These are phyloP conservation scores for Turritopsis rubra DNA, from an alignment of 30 jellyfish, hydroid and myxozoan species.

Conservation along the genomic window DNA sequence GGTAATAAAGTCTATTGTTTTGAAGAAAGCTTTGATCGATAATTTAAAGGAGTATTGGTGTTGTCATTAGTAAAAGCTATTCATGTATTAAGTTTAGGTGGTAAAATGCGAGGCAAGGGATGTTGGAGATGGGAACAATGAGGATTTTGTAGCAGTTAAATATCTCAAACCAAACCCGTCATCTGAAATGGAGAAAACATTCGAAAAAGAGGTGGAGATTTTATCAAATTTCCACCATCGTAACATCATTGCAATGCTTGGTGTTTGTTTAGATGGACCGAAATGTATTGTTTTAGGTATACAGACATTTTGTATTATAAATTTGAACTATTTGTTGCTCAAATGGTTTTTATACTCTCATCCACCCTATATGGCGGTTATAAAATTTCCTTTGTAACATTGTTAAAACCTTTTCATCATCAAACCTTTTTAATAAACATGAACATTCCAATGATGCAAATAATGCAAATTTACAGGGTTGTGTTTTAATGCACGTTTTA, in stretches of 20 bases:
- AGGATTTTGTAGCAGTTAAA: conserved; percentile 53
- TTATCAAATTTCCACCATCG: conserved; percentile 52
- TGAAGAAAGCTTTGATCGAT: too few relatives aligned
- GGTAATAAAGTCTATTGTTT: neutral
- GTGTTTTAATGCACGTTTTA: too few relatives aligned
- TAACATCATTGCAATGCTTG: conserved; percentile 47
- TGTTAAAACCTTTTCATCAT: too few relatives aligned
- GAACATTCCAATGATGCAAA: too few relatives aligned
- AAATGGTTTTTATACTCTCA: too few relatives aligned
- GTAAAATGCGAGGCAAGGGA: neutral
- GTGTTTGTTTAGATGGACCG: conserved; percentile 57
- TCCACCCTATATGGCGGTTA: too few relatives aligned
- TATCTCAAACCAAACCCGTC: conserved; percentile 64
- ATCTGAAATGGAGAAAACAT: conserved; percentile 41
- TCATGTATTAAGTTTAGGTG: neutral
- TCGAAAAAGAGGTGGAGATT: conserved; percentile 49
- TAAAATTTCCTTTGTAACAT: too few relatives aligned
- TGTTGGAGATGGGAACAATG: neutral
- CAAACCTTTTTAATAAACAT: too few relatives aligned
- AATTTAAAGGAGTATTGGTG: too few relatives aligned
- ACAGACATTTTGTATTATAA: too few relatives aligned
- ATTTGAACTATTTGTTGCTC: too few relatives aligned
- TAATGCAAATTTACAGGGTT: too few relatives aligned
- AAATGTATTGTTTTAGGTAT: conserved; percentile 24
- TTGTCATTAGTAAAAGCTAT: conserved; percentile 19